Evolutionary conservation across 2,113 vertebrate species (phyloP).

Genomic region (Poicephalus meyeri): DNA sequence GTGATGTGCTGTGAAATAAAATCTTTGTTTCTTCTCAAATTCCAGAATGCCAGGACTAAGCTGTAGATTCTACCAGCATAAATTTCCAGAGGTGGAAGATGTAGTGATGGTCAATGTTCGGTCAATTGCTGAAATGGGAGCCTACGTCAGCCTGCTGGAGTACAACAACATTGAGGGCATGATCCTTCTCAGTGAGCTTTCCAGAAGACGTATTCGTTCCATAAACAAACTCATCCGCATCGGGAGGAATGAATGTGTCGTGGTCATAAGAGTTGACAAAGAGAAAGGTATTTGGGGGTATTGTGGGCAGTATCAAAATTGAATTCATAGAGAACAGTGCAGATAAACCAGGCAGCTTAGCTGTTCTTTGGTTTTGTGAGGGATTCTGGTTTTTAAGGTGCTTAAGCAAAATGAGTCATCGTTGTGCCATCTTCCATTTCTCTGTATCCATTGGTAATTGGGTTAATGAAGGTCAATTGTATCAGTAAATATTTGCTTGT

Average conservation of each 20-base stretch:
- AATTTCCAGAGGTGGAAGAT: constrained; percentile 97
- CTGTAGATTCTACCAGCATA: constrained; percentile 98
- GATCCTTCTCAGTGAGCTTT: constrained; percentile 97
- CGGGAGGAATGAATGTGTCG: constrained; percentile 95
- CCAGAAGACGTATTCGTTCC: constrained; percentile 94
- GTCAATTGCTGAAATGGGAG: constrained; percentile 98
- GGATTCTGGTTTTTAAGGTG: neutral
- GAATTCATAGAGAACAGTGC: neutral
- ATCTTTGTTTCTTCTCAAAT: constrained; percentile 1
- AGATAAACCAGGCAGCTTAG: neutral
- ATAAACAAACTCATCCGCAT: constrained; percentile 99
- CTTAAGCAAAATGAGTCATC: neutral
- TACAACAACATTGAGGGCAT: constrained; percentile 99
- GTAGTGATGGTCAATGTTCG: constrained; percentile 98
- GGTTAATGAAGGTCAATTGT: neutral
- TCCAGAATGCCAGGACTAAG: constrained; percentile 95
- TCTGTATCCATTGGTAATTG: neutral
- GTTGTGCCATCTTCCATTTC: neutral
- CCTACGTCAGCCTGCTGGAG: constrained; percentile 95
- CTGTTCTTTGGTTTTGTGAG: neutral
- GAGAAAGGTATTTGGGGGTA: constrained; percentile 86
- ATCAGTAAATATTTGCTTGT: neutral
- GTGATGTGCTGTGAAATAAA: neutral
- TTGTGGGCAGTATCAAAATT: neutral
- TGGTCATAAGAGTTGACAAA: constrained; percentile 98